Percentiles rank a stretch among this genome's conserved stretches.
Evolutionary conservation across 2,113 vertebrate genomes (phyloP).

Genomic region (Cebidichthys violaceus): DNA sequence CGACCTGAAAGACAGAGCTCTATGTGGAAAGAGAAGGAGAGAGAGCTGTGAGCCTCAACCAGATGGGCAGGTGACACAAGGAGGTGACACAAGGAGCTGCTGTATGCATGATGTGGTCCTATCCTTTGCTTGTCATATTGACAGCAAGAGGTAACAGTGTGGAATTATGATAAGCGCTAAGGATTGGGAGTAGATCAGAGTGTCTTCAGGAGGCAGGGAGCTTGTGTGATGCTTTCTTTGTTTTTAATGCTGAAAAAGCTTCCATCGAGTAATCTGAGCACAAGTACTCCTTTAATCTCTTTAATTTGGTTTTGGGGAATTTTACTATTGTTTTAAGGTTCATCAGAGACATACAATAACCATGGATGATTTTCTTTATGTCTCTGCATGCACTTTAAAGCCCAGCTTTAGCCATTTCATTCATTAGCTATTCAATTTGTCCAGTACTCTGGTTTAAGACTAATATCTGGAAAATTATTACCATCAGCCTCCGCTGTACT

Average conservation of each 20-base stretch:
- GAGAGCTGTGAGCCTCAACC: slow-evolving; percentile 69
- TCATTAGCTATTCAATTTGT: background rate
- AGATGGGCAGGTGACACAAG: slow-evolving; percentile 48
- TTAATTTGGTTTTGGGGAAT: background rate
- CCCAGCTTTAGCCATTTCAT: background rate
- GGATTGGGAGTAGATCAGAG: background rate
- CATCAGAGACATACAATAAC: background rate
- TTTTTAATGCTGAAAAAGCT: slow-evolving; percentile 11
- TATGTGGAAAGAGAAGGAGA: slow-evolving; percentile 78
- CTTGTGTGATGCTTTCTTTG: background rate
- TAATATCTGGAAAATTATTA: background rate
- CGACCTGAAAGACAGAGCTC: slow-evolving; percentile 85
- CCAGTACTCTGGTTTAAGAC: background rate
- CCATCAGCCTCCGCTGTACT: background rate
- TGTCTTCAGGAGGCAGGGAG: background rate
- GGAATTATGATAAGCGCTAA: slow-evolving; percentile 5
- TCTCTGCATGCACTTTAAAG: background rate
- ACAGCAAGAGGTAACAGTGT: slow-evolving; percentile 26
- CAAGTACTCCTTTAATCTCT: background rate
- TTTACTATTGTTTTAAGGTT: background rate
- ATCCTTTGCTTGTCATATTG: slow-evolving; percentile 3
- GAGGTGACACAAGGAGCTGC: slow-evolving; percentile 49
- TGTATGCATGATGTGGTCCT: slow-evolving; percentile 26
- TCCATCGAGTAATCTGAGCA: background rate
- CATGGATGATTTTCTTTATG: background rate